Conservation (phyloP, 2,113 vertebrate species). For the Hypomesus transpacificus region DNA sequence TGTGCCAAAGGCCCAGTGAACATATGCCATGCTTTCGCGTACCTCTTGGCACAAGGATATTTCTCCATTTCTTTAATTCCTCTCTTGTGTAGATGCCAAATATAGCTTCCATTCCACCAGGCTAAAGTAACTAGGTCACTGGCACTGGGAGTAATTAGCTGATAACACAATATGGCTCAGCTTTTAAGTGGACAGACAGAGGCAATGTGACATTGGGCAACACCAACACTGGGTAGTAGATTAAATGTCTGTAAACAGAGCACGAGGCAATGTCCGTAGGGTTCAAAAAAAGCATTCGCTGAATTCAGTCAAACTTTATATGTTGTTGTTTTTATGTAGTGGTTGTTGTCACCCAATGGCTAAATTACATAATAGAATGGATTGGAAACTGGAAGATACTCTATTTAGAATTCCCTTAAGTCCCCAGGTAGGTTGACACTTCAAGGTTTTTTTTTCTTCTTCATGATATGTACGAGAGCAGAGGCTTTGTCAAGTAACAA, state of each 20-base stretch:
- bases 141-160: constrained; percentile 59
- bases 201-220: constrained; percentile 2
- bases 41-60: constrained; percentile 48
- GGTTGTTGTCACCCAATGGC: too few species aligned
- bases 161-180: constrained; percentile 45
- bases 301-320: too few species aligned
- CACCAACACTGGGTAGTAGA: constrained; percentile 4
- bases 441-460: too few species aligned
- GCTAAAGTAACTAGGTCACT: constrained; percentile 64
- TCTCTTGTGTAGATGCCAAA: constrained; percentile 55
- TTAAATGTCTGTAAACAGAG: constrained; percentile 32
- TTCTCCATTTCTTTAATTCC: constrained; percentile 59
- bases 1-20: constrained; percentile 30
- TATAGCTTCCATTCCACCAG: constrained; percentile 47
- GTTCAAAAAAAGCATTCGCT: too few species aligned
- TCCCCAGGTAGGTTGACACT: too few species aligned
- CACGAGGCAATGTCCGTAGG: not conserved
- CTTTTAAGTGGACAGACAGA: constrained; percentile 23
- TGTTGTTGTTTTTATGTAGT: too few species aligned
- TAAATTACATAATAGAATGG: too few species aligned
- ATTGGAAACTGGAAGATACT: too few species aligned
- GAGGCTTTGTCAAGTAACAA: too few species aligned
- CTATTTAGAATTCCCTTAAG: too few species aligned
- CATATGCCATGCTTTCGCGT: constrained; percentile 48
- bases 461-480: too few species aligned